These are phyloP conservation scores for Harpalus rubripes DNA, from an alignment of 2,888 invertebrate species.

Conservation along the genomic window DNA sequence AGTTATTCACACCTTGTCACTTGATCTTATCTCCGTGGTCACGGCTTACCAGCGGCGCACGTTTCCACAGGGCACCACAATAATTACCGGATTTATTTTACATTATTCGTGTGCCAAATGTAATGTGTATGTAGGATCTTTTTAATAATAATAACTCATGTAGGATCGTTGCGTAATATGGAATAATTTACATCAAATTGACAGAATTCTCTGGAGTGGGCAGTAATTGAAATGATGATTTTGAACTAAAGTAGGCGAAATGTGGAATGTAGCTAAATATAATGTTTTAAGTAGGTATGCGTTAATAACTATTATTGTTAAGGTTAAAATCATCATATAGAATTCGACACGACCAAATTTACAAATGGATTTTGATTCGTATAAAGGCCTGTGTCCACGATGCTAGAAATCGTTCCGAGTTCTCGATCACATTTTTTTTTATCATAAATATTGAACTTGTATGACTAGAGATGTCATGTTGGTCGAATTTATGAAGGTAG, in stretches of 20 bases:
- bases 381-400: no score
- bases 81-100: no score
- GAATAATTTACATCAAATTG: slow-evolving; percentile 7
- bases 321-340: background rate
- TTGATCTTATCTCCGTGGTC: slow-evolving; percentile 29
- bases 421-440: no score
- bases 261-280: slow-evolving; percentile 4
- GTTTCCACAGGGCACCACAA: slow-evolving; percentile 3
- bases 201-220: background rate
- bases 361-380: no score
- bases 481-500: no score
- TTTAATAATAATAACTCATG: slow-evolving; percentile 7
- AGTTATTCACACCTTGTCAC: slow-evolving; percentile 52
- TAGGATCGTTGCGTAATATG: slow-evolving; percentile 1
- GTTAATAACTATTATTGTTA: background rate
- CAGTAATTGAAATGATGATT: background rate
- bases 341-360: no score
- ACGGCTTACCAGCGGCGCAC: slow-evolving; percentile 28
- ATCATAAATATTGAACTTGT: no score
- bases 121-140: background rate
- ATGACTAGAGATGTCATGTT: no score
- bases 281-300: background rate
- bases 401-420: no score
- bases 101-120: background rate
- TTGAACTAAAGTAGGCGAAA: slow-evolving; percentile 5